Conservation (phyloP, 1,140 invertebrate genomes). For the Drosophila rhopaloa region DNA sequence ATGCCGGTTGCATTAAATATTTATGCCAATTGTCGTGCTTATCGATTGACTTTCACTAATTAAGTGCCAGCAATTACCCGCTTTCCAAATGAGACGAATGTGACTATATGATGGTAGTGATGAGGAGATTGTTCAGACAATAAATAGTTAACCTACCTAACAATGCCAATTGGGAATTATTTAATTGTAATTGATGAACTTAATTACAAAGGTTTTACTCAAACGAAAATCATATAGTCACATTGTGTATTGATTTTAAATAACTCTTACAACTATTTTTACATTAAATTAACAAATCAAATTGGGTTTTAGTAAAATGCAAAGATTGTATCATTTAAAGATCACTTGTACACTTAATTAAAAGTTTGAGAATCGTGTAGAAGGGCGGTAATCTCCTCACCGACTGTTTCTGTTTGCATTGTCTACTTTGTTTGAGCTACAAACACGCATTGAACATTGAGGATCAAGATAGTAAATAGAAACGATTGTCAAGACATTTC, state of each 20-base stretch:
- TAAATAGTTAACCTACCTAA: not conserved
- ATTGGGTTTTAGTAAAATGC: too few species aligned
- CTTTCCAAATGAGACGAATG: conserved; percentile 27
- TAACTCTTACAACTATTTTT: not conserved
- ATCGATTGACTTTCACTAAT: conserved; percentile 50
- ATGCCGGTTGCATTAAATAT: conserved; percentile 3
- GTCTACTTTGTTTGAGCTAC: conserved; percentile 5
- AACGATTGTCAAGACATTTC: conserved; percentile 63
- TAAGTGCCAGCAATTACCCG: conserved; percentile 26
- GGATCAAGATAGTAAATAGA: conserved; percentile 18
- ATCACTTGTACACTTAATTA: not conserved
- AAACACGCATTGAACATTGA: conserved; percentile 4
- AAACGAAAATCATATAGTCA: not conserved
- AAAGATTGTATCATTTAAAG: too few species aligned
- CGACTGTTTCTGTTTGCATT: not conserved
- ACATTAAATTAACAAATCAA: too few species aligned
- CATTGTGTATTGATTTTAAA: not conserved
- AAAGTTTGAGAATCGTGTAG: not conserved
- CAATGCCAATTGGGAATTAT: not conserved
- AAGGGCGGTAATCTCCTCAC: not conserved
- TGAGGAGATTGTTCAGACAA: conserved; percentile 5
- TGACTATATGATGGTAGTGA: not conserved
- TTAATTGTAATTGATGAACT: not conserved
- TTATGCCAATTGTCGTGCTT: not conserved
- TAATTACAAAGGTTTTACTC: not conserved